Percentiles rank a stretch among this genome's conserved stretches.
phyloP scores from a whole-genome alignment of 2,888 invertebrate genomes.

The Dryococelus australis region DNA sequence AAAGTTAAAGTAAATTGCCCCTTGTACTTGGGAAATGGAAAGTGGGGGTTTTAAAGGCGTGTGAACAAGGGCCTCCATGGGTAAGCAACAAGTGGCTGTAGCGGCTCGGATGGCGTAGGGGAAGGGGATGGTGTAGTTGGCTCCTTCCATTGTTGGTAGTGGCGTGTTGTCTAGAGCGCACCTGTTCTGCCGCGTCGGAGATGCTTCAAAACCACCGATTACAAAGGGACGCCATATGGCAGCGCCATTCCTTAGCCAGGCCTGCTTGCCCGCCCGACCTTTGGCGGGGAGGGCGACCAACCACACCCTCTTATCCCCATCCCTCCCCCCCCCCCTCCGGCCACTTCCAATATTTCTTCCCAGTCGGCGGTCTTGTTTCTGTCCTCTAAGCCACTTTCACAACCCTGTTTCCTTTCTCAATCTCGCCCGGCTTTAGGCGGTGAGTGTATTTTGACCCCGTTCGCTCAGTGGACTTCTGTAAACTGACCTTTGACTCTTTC shows the following conservation, averaged over 20 bases:
- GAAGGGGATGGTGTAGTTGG: background rate
- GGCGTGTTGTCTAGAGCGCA: constrained; percentile 1
- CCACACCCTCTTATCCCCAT: background rate
- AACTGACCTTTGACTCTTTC: no score
- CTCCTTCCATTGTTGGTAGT: background rate
- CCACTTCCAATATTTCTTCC: background rate
- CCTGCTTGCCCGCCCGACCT: background rate
- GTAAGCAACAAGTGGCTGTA: background rate
- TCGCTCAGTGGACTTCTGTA: no score
- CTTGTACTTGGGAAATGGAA: no score
- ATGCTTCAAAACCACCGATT: background rate
- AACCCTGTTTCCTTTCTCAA: background rate
- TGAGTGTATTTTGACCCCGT: no score
- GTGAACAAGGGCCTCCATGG: background rate
- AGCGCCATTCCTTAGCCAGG: background rate
- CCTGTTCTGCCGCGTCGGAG: background rate
- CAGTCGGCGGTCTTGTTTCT: background rate
- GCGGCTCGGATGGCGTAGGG: background rate
- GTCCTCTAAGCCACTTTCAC: background rate
- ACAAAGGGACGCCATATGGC: background rate
- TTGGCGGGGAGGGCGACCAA: background rate
- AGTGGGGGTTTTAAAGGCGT: background rate
- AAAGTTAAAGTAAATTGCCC: no score
- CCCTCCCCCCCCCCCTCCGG: background rate
- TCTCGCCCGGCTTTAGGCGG: no score